Percentiles rank a stretch among this genome's conserved stretches.
Evolutionary conservation across 2,797 vertebrate species (phyloP).

Genomic region (Adrianichthys oophorus): DNA sequence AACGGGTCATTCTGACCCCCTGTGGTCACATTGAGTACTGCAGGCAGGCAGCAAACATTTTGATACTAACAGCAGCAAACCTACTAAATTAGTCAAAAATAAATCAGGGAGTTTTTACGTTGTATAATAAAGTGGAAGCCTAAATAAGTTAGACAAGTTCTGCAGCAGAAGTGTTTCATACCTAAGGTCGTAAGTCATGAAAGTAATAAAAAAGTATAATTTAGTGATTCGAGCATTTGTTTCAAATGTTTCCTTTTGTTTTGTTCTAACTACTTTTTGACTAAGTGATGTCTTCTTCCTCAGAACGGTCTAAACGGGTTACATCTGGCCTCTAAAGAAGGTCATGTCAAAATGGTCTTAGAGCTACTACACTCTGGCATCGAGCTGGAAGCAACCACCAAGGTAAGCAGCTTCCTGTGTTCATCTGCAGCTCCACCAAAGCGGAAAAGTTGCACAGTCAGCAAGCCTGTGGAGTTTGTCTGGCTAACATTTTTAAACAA

Average conservation of each 20-base stretch:
- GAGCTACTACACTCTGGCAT: constrained; percentile 93
- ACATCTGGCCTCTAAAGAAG: constrained; percentile 96
- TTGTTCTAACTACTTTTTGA: neutral
- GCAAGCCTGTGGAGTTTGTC: no score
- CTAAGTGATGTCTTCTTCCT: neutral
- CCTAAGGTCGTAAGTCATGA: no score
- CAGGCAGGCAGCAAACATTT: constrained; percentile 33
- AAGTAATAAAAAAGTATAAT: no score
- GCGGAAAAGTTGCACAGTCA: neutral
- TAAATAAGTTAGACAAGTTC: neutral
- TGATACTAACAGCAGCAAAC: neutral
- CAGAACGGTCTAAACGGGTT: constrained; percentile 96
- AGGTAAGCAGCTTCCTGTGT: constrained; percentile 74
- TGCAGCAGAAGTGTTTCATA: neutral
- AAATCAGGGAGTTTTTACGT: no score
- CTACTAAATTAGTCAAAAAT: neutral
- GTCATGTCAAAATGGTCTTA: constrained; percentile 96
- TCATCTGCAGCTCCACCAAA: neutral
- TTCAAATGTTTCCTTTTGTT: neutral
- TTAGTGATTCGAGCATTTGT: neutral
- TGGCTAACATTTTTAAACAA: no score
- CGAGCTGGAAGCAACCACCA: constrained; percentile 91
- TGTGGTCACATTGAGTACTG: constrained; percentile 50
- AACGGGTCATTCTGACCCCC: constrained; percentile 55
- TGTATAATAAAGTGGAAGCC: no score